These are phyloP conservation scores for Actinopyga echinites DNA, from an alignment of 53 echinoderm and acorn worm species.

Conservation along the genomic window DNA sequence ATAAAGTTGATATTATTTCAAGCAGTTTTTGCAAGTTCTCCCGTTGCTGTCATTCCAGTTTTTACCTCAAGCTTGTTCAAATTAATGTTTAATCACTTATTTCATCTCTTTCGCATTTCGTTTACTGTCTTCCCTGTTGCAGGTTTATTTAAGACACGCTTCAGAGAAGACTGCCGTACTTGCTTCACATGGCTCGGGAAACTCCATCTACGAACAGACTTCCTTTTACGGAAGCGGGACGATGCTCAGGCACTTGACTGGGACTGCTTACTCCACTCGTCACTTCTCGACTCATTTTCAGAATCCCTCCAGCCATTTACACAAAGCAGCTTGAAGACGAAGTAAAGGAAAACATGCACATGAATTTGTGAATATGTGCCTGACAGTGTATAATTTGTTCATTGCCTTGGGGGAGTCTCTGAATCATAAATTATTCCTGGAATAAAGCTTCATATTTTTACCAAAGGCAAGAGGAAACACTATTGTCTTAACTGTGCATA, in stretches of 20 bases:
- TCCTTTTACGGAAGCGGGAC: constrained; percentile 70
- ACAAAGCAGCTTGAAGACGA: constrained; percentile 16
- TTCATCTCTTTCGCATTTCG: not conserved
- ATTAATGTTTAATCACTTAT: not conserved
- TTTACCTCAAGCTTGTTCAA: too few relatives aligned
- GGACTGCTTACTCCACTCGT: constrained; percentile 83
- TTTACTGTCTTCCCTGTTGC: not conserved
- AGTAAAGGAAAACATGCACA: not conserved
- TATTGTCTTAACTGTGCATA: too few relatives aligned
- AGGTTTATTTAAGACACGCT: constrained; percentile 88
- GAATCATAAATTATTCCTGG: too few relatives aligned
- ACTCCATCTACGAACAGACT: constrained; percentile 78
- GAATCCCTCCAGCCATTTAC: constrained; percentile 83
- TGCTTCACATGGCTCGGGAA: constrained; percentile 94
- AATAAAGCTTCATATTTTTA: too few relatives aligned
- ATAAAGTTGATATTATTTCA: too few relatives aligned
- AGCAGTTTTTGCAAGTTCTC: too few relatives aligned
- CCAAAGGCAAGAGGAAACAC: too few relatives aligned
- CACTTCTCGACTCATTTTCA: constrained; percentile 76
- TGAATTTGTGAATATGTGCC: too few relatives aligned
- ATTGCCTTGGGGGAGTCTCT: too few relatives aligned
- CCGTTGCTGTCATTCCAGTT: not conserved
- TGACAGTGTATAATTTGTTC: too few relatives aligned
- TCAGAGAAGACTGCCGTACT: constrained; percentile 85
- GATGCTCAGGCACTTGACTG: constrained; percentile 66